phyloP scores from a whole-genome alignment of 2,113 vertebrate genomes.

The Gambusia affinis region DNA sequence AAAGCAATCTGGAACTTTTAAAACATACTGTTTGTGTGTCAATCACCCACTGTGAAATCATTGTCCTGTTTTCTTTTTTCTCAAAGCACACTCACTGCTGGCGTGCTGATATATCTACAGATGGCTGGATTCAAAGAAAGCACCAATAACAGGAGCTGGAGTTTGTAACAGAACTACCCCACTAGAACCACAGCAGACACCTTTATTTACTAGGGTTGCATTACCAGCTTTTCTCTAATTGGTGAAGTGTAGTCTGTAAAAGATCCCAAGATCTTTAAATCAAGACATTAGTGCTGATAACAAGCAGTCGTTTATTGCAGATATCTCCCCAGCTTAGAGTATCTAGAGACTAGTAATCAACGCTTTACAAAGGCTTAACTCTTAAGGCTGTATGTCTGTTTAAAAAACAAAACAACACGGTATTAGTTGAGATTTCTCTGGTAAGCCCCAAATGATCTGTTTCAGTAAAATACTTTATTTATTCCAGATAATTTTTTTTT shows the following conservation, averaged over 20 bases:
- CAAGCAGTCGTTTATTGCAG: neutral
- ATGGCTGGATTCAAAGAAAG: constrained; percentile 13
- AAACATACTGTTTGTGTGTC: constrained; percentile 29
- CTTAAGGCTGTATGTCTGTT: neutral
- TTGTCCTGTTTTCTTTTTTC: constrained; percentile 18
- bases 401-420: no score
- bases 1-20: constrained; percentile 48
- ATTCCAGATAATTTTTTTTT: no score
- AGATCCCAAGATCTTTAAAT: neutral
- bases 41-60: constrained; percentile 34
- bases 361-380: neutral
- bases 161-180: neutral
- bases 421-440: no score
- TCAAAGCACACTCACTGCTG: constrained; percentile 1
- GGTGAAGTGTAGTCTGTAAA: neutral
- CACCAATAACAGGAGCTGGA: neutral
- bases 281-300: neutral
- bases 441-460: no score
- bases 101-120: constrained; percentile 8
- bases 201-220: neutral
- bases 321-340: neutral
- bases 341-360: neutral
- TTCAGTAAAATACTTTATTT: no score
- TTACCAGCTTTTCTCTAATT: neutral
- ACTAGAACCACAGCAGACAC: neutral